Base-by-base conservation (phyloP, 2,113 vertebrate species). In the Ochotona curzoniae region DNA sequence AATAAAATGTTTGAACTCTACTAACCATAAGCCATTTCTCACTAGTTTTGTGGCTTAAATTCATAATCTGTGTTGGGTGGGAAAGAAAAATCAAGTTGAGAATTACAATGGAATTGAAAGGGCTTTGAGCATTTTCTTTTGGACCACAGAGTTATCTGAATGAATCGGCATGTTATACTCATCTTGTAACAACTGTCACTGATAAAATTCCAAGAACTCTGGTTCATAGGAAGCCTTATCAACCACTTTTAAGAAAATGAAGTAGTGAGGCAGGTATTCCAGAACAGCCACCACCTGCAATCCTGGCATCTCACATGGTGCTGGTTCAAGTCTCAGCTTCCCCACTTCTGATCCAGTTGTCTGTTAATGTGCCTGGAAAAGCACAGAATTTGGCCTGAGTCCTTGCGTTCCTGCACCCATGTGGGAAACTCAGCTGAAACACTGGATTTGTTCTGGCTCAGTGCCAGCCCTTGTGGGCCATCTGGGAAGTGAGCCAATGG, bases 61-160 rank as follows among this genome's bases (percentile, higher is more conserved):
- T 61, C 44, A 61, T 51, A 47, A 1, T 69, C 12, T 44, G 2
- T 11, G 20, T 79, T 12, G 32, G 61, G 11, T 79, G 21, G 78
- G 44, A 20, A 57, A 67, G 63, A 73, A 57, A 57, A 32, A 90
- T 83, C 8, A 88, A 88, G 2, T 7, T 73, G 13, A 73, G 13
- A 70, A 85, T 81, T 61, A 76, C 79, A 70, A 82, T 85, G 51
- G 71, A 83, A 61, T 69, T 93, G 51, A 84, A 88, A 90, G 4
- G 2, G 23, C 30, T 75, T 8, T 13, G 66, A 8, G 4, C 28
- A 2, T 79, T 5, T 3, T 83, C 17, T 15, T 32, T 26, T 44
- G 21, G 87, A 6, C 8, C 11, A 74, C 8, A 0, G 8, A 25
- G 38, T 32, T 10, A 28, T 70, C 4, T 67, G 18, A 35, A 75